Conservation (phyloP, 2,113 vertebrate genomes). For the Pluvianellus socialis region DNA sequence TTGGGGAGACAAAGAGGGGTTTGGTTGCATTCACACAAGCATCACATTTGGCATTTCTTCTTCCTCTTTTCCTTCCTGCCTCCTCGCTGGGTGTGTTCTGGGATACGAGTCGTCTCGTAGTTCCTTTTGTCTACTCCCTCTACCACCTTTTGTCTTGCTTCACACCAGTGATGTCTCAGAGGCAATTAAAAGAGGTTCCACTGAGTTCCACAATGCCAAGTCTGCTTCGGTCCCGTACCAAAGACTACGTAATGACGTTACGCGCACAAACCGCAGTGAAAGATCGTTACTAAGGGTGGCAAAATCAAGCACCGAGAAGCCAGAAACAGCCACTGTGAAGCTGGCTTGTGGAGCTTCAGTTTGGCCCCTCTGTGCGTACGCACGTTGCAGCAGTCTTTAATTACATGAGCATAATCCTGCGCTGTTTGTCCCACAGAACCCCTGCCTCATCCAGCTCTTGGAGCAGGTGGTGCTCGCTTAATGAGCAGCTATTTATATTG, state of each 20-base stretch:
- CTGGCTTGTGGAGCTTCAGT: neutral
- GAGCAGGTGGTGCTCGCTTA: constrained; percentile 1
- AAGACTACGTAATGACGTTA: rapidly evolving
- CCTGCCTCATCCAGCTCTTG: constrained; percentile 4
- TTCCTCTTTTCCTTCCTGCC: neutral
- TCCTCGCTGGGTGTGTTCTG: neutral
- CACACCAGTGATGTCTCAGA: neutral
- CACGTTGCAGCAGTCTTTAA: neutral
- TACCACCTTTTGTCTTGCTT: neutral
- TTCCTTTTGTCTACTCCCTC: neutral
- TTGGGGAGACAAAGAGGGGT: neutral
- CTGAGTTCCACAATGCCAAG: neutral
- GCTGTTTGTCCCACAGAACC: neutral
- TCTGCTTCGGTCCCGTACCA: neutral
- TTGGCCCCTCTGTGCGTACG: neutral
- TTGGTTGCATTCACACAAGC: neutral
- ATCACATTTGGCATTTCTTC: neutral
- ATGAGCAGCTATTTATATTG: constrained; percentile 18
- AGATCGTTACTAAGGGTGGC: neutral
- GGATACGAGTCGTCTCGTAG: neutral
- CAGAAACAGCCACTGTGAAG: neutral
- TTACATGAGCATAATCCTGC: neutral
- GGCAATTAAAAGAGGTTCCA: constrained; percentile 11
- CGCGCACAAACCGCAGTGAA: neutral
- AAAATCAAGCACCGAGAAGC: neutral